phyloP scores from a whole-genome alignment of 2,888 invertebrate genomes.

The Mythimna lalbum region DNA sequence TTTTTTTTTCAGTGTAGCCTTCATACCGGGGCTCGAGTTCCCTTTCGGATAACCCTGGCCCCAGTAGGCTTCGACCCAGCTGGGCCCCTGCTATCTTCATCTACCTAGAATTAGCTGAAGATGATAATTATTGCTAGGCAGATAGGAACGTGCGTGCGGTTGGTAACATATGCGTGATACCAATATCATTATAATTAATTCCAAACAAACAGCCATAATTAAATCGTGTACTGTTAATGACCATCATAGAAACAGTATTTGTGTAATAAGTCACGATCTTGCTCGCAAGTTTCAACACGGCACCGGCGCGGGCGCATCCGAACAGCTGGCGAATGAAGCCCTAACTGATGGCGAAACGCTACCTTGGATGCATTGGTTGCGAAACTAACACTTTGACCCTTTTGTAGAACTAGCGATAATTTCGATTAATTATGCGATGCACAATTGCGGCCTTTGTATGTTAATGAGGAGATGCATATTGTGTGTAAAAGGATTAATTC shows the following conservation, averaged over 20 bases:
- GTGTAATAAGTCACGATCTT: conserved; percentile 79
- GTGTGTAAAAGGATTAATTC: neutral
- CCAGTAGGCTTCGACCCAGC: too few species aligned
- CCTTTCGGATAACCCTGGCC: too few species aligned
- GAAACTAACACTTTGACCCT: conserved; percentile 59
- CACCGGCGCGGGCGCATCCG: conserved; percentile 72
- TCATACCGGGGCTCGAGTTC: too few species aligned
- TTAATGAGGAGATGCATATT: neutral
- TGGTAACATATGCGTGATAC: neutral
- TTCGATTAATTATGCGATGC: conserved; percentile 39
- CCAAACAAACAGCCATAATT: conserved; percentile 52
- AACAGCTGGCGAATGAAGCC: conserved; percentile 71
- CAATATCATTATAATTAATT: conserved; percentile 25
- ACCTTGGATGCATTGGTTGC: conserved; percentile 65
- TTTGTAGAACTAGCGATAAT: conserved; percentile 43
- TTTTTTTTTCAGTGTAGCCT: too few species aligned
- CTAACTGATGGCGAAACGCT: conserved; percentile 72
- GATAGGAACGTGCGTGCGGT: neutral
- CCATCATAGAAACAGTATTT: conserved; percentile 62
- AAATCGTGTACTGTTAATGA: conserved; percentile 57
- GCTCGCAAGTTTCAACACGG: conserved; percentile 74
- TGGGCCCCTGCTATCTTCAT: too few species aligned
- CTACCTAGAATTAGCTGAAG: too few species aligned
- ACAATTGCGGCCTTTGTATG: conserved; percentile 12
- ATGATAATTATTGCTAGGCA: neutral